Evolutionary conservation across 2,888 invertebrate species (phyloP).

Genomic region (Pilophorus perplexus): DNA sequence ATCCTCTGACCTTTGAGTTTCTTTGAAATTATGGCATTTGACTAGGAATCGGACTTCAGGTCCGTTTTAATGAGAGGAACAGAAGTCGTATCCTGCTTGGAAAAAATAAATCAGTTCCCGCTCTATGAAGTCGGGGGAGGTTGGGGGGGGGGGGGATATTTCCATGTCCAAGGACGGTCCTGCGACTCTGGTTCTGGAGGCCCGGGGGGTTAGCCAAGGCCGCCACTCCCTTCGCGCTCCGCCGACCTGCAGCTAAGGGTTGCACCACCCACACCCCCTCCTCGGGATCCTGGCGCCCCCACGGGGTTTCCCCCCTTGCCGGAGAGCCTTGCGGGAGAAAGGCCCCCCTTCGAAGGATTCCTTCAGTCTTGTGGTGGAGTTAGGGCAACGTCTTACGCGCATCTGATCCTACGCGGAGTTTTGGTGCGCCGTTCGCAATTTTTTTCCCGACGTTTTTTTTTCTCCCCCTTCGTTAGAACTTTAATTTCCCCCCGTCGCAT

Average conservation of each 20-base stretch:
- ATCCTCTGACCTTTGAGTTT: too few species aligned
- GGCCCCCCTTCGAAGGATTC: neutral
- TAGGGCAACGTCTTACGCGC: constrained; percentile 32
- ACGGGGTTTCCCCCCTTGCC: neutral
- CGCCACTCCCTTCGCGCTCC: constrained; percentile 24
- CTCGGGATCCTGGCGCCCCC: neutral
- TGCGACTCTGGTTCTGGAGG: too few species aligned
- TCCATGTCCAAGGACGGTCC: neutral
- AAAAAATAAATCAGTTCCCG: neutral
- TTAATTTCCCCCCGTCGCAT: too few species aligned
- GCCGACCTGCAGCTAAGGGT: constrained; percentile 20
- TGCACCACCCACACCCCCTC: constrained; percentile 26
- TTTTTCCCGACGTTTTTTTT: constrained; percentile 1
- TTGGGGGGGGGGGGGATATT: too few species aligned
- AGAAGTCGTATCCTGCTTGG: too few species aligned
- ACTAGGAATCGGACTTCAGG: too few species aligned
- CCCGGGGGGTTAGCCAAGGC: constrained; percentile 10
- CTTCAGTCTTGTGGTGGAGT: constrained; percentile 39
- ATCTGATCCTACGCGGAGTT: constrained; percentile 1
- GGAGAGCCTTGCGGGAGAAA: constrained; percentile 2
- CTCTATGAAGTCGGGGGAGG: neutral
- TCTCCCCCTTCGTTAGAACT: neutral
- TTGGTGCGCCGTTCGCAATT: constrained; percentile 33
- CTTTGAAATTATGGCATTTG: too few species aligned
- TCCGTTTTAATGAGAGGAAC: too few species aligned